A percentile compares a stretch with the other conserved stretches of the same genome.
Evolutionary conservation across 1,140 invertebrate genomes (phyloP).

Genomic region (Lepidurus apus): DNA sequence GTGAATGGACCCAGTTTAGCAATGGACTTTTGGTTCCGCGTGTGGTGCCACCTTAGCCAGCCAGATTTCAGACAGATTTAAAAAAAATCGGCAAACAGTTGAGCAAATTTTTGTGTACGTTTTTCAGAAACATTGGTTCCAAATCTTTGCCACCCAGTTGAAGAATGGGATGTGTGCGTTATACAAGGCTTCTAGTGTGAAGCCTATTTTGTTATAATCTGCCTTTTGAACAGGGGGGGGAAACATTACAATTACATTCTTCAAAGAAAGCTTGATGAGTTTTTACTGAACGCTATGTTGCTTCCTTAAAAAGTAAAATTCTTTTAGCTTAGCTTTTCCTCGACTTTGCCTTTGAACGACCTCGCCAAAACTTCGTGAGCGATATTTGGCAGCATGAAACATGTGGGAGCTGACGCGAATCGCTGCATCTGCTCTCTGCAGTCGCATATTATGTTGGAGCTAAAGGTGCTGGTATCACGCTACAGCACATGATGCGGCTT

Average conservation of each 20-base stretch:
- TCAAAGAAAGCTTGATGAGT: neutral
- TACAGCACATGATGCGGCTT: neutral
- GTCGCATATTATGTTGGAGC: neutral
- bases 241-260: constrained; percentile 10
- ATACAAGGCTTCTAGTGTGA: constrained; percentile 14
- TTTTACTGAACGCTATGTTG: neutral
- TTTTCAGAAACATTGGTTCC: constrained; percentile 1
- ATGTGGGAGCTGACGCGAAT: neutral
- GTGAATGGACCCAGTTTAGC: constrained; percentile 13
- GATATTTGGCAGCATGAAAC: neutral
- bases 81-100: neutral
- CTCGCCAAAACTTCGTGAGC: neutral
- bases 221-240: constrained; percentile 16
- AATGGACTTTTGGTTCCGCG: constrained; percentile 6
- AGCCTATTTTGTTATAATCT: constrained; percentile 22
- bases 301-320: neutral
- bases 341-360: neutral
- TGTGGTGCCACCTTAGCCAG: constrained; percentile 12
- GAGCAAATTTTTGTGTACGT: neutral
- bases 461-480: constrained; percentile 5
- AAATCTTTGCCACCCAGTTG: constrained; percentile 9
- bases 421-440: neutral
- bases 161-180: neutral
- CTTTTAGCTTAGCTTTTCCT: constrained; percentile 3
- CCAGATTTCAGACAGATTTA: neutral